These are phyloP conservation scores for Spinibarbus caldwelli DNA, from an alignment of 2,797 vertebrate species.

Conservation along the genomic window DNA sequence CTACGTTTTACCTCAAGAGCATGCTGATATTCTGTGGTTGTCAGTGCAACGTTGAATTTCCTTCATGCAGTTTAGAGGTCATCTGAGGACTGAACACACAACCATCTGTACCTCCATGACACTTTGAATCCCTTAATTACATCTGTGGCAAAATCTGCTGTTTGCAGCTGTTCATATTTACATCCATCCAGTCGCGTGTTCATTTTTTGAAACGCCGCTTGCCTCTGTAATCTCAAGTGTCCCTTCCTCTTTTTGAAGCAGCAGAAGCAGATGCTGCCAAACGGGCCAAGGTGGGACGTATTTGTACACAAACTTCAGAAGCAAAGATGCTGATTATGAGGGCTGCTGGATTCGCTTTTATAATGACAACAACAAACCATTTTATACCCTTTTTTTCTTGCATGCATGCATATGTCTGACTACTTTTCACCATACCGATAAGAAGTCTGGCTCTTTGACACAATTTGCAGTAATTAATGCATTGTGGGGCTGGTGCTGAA, in stretches of 20 bases:
- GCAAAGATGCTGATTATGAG: conserved; percentile 10
- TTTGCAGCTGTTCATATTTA: conserved; percentile 15
- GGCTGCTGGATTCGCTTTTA: conserved; percentile 8
- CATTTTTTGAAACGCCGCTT: not conserved
- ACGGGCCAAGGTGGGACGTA: not conserved
- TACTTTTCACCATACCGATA: not conserved
- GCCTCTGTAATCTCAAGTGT: conserved; percentile 18
- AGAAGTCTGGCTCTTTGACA: not conserved
- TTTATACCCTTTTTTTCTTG: not conserved
- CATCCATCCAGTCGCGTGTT: conserved; percentile 2
- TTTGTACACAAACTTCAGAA: too few species aligned
- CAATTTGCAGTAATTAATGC: not conserved
- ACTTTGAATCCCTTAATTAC: conserved; percentile 27
- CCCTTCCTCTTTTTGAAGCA: conserved; percentile 21
- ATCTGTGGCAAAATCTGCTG: conserved; percentile 11
- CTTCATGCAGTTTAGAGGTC: too few species aligned
- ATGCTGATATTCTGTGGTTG: too few species aligned
- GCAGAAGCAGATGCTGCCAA: conserved; percentile 28
- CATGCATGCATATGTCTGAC: not conserved
- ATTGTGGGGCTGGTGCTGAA: not conserved
- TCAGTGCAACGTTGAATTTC: too few species aligned
- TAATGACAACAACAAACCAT: not conserved
- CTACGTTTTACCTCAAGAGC: too few species aligned
- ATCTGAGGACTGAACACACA: too few species aligned
- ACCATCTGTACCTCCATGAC: too few species aligned